These are phyloP conservation scores for Trissonchulus latispiculum DNA, from an alignment of 2,888 invertebrate species.

Conservation along the genomic window DNA sequence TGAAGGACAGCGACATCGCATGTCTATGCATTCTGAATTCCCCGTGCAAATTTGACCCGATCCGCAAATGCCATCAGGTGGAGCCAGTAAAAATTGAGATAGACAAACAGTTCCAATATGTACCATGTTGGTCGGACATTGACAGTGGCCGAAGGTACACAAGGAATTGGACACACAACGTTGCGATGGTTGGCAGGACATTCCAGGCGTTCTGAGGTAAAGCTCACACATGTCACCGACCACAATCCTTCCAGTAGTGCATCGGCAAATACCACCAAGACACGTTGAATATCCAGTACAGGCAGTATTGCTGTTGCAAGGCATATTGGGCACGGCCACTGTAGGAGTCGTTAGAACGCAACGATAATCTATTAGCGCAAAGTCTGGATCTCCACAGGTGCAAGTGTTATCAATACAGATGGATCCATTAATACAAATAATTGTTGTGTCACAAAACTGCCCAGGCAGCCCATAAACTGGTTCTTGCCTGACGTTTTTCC, in stretches of 20 bases:
- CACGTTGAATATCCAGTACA: conserved; percentile 17
- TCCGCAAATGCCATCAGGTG: conserved; percentile 34
- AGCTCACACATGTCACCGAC: conserved; percentile 13
- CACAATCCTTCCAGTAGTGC: background rate
- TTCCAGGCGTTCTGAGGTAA: background rate
- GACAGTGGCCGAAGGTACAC: conserved; percentile 33
- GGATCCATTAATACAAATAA: no score
- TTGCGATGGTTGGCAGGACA: background rate
- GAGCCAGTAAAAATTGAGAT: background rate
- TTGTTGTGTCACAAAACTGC: no score
- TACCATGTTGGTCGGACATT: conserved; percentile 23
- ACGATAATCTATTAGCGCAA: no score
- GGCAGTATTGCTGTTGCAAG: no score
- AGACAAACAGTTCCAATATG: background rate
- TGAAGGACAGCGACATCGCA: conserved; percentile 14
- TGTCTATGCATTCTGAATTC: conserved; percentile 35
- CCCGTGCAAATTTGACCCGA: conserved; percentile 36
- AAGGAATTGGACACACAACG: background rate
- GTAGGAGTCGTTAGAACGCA: no score
- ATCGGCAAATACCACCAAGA: conserved; percentile 4
- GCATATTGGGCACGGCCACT: no score
- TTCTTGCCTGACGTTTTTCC: no score
- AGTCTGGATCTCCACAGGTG: no score
- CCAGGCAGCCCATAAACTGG: no score
- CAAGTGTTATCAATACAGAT: no score